These are phyloP conservation scores for Baccha elongata DNA, from an alignment of 2,888 invertebrate species.

Conservation along the genomic window DNA sequence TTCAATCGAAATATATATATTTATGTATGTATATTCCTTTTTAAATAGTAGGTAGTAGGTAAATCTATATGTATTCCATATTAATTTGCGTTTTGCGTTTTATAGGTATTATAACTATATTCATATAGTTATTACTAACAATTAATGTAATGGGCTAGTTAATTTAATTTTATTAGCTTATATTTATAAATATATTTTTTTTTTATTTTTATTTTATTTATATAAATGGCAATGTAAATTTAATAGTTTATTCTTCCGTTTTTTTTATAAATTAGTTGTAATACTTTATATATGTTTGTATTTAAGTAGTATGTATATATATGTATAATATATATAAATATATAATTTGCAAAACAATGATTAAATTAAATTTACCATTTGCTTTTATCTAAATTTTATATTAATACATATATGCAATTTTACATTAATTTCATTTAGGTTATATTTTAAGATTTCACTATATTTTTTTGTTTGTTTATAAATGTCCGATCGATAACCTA, in stretches of 20 bases:
- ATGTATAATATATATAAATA: constrained; percentile 28
- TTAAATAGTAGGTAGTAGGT: constrained; percentile 65
- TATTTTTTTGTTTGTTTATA: constrained; percentile 20
- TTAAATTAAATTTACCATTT: constrained; percentile 64
- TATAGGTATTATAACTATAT: constrained; percentile 61
- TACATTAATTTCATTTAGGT: constrained; percentile 57
- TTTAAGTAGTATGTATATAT: constrained; percentile 45
- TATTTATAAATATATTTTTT: constrained; percentile 65
- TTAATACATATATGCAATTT: constrained; percentile 43
- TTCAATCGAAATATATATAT: constrained; percentile 57
- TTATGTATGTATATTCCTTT: constrained; percentile 40
- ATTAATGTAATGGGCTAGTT: constrained; percentile 69
- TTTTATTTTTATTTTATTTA: constrained; percentile 47
- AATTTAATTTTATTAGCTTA: constrained; percentile 52
- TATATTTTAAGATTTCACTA: constrained; percentile 50
- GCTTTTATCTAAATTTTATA: constrained; percentile 33
- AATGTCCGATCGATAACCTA: constrained; percentile 46
- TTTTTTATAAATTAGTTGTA: constrained; percentile 48
- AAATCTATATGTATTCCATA: constrained; percentile 67
- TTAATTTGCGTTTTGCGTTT: constrained; percentile 46
- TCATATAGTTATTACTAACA: constrained; percentile 68
- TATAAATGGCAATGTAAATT: constrained; percentile 74
- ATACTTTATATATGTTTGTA: constrained; percentile 45
- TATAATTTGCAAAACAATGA: constrained; percentile 44
- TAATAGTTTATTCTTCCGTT: constrained; percentile 62